Percentiles rank a stretch among this genome's conserved stretches.
These are phyloP conservation scores for Enteromius unitaeniatus DNA, from an alignment of 2,797 vertebrate genomes.

Conservation along the genomic window DNA sequence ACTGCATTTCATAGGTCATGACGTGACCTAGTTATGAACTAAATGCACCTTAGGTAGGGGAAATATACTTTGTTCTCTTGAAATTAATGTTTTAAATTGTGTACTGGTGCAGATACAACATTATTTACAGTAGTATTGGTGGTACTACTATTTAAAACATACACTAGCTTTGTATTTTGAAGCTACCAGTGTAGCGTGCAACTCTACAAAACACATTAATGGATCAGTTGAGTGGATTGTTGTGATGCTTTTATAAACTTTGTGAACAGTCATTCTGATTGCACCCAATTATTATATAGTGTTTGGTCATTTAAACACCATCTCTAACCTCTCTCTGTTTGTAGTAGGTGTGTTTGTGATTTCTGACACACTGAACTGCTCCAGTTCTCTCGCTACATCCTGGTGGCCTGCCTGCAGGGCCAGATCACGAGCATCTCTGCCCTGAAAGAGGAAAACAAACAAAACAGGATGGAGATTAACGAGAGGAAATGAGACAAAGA, in stretches of 20 bases:
- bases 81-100: too few species aligned
- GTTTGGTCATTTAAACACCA: not conserved
- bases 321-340: constrained; percentile 43
- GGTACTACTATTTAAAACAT: not conserved
- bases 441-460: constrained; percentile 31
- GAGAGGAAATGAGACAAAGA: not conserved
- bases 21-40: too few species aligned
- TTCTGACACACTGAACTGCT: constrained; percentile 46
- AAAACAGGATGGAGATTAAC: not conserved
- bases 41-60: too few species aligned
- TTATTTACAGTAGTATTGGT: not conserved
- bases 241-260: not conserved
- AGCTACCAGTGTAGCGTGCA: not conserved
- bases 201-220: not conserved
- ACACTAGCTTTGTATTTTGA: not conserved
- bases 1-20: too few species aligned
- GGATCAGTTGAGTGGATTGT: not conserved
- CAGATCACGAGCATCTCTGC: constrained; percentile 68
- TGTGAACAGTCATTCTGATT: not conserved
- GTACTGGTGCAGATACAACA: not conserved
- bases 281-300: not conserved
- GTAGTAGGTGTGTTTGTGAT: not conserved
- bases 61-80: too few species aligned
- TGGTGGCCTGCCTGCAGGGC: constrained; percentile 76
- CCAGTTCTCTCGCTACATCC: constrained; percentile 63